Evolutionary conservation across 2,888 invertebrate genomes (phyloP).

Genomic region (Harpagoxenus sublaevis): DNA sequence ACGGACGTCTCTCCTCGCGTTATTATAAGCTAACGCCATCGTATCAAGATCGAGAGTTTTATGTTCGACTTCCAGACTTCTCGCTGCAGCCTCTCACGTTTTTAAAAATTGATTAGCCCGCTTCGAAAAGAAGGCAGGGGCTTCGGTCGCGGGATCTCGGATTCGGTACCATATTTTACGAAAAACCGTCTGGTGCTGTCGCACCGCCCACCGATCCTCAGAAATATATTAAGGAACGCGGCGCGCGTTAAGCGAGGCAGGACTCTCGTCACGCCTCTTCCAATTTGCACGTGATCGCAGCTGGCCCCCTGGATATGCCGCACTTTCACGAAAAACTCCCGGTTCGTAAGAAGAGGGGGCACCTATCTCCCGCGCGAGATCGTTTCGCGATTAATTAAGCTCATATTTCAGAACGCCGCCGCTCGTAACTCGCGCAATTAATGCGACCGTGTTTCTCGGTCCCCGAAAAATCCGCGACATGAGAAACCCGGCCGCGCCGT

Average conservation of each 20-base stretch:
- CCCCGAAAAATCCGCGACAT: slow-evolving; percentile 37
- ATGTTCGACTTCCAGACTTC: slow-evolving; percentile 21
- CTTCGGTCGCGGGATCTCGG: slow-evolving; percentile 39
- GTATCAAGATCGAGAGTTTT: slow-evolving; percentile 34
- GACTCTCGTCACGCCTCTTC: slow-evolving; percentile 73
- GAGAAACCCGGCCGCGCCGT: neutral
- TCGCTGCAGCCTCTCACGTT: slow-evolving; percentile 21
- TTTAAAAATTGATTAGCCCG: slow-evolving; percentile 52
- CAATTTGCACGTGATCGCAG: slow-evolving; percentile 75
- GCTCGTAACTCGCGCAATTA: slow-evolving; percentile 40
- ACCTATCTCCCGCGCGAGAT: slow-evolving; percentile 14
- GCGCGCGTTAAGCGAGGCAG: slow-evolving; percentile 65
- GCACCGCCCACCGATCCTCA: slow-evolving; percentile 68
- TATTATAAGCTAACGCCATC: slow-evolving; percentile 8
- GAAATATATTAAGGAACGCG: slow-evolving; percentile 66
- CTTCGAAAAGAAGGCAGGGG: too few species aligned
- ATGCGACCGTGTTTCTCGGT: slow-evolving; percentile 20
- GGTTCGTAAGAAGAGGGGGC: neutral
- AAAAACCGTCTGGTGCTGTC: slow-evolving; percentile 57
- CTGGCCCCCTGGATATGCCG: slow-evolving; percentile 39
- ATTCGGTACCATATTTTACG: slow-evolving; percentile 61
- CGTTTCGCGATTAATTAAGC: slow-evolving; percentile 36
- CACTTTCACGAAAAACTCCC: slow-evolving; percentile 40
- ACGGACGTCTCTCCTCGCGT: neutral
- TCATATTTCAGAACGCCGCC: slow-evolving; percentile 38